A percentile compares a stretch with the other conserved stretches of the same genome.
phyloP scores from a whole-genome alignment of 2,113 vertebrate species.

The Onychorhynchus coronatus region DNA sequence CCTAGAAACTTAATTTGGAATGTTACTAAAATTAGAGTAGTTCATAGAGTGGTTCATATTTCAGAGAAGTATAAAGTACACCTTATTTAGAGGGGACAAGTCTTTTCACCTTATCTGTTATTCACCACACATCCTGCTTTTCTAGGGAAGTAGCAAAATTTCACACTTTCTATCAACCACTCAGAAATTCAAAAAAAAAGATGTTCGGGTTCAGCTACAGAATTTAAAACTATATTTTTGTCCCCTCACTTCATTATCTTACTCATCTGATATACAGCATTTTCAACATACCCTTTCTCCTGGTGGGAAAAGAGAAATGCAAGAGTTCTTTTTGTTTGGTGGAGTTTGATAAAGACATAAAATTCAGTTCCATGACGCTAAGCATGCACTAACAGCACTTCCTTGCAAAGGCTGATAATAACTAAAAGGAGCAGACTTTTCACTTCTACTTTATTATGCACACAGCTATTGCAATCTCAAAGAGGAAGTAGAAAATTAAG shows the following conservation, averaged over 20 bases:
- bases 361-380: neutral
- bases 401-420: neutral
- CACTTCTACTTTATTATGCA: neutral
- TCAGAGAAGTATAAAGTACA: neutral
- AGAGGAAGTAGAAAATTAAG: neutral
- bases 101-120: neutral
- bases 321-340: neutral
- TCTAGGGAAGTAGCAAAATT: neutral
- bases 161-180: neutral
- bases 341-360: neutral
- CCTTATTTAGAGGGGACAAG: neutral
- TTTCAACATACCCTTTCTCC: neutral
- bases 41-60: neutral
- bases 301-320: neutral
- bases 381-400: neutral
- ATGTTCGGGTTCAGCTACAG: neutral
- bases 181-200: neutral
- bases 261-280: neutral
- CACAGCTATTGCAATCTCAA: neutral
- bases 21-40: neutral
- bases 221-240: neutral
- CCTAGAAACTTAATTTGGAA: neutral
- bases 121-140: neutral
- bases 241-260: neutral
- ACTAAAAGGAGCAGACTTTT: neutral